Conservation (phyloP, 2,888 invertebrate genomes). For the Melinaea menophilus region DNA sequence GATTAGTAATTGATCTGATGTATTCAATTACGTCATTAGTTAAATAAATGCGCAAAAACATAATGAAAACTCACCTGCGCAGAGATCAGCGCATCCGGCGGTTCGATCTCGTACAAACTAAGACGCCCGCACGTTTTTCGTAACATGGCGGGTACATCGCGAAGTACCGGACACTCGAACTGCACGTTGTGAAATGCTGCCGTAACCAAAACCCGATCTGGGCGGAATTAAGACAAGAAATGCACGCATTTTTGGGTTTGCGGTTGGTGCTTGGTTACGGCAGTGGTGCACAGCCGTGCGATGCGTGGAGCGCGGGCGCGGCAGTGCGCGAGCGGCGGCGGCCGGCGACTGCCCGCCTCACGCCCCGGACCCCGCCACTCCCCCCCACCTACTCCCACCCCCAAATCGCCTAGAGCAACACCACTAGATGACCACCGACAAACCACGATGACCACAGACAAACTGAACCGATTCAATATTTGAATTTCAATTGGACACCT, state of each 20-base stretch:
- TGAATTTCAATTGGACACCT: slow-evolving; percentile 38
- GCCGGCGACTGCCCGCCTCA: slow-evolving; percentile 59
- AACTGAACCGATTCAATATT: slow-evolving; percentile 35
- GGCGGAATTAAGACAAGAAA: slow-evolving; percentile 26
- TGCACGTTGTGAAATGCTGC: slow-evolving; percentile 34
- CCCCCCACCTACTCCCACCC: slow-evolving; percentile 51
- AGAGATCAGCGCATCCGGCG: slow-evolving; percentile 34
- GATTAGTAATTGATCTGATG: slow-evolving; percentile 3
- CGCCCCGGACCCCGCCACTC: slow-evolving; percentile 51
- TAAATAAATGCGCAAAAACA: slow-evolving; percentile 20
- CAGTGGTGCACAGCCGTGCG: slow-evolving; percentile 58
- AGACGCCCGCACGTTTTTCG: slow-evolving; percentile 48
- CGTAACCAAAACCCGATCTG: slow-evolving; percentile 26
- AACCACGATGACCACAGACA: slow-evolving; percentile 36
- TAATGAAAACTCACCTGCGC: slow-evolving; percentile 48
- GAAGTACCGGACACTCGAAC: slow-evolving; percentile 39
- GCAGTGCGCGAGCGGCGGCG: slow-evolving; percentile 56
- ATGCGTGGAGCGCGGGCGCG: slow-evolving; percentile 43
- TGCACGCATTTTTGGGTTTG: slow-evolving; percentile 22
- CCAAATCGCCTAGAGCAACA: slow-evolving; percentile 50
- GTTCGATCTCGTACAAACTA: slow-evolving; percentile 32
- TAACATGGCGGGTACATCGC: slow-evolving; percentile 41
- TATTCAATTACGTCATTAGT: slow-evolving; percentile 9
- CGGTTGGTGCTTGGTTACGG: slow-evolving; percentile 26
- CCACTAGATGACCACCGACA: slow-evolving; percentile 45